Evolutionary conservation across 1,140 invertebrate species (phyloP), one percentile per base, ranked within the genome.

Genomic region (Ceratoteleas bidentatus): DNA sequence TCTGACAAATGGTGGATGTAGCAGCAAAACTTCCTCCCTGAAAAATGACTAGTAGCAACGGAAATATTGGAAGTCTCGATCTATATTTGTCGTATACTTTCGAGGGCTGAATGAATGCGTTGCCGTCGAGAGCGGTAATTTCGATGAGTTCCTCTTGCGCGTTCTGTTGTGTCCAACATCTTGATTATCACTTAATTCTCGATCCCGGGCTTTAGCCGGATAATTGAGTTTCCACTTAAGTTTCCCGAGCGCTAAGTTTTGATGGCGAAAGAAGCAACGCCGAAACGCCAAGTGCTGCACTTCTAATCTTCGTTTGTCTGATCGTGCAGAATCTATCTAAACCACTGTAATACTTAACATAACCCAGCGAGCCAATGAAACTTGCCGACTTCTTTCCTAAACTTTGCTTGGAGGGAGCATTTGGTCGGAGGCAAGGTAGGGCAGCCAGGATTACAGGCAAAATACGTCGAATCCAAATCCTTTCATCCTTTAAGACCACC

Each of bases 361-460:
- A 83, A 76, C 75, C 62, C 54, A 62, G 40, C 60, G 60, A 72
- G 61, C 64, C 69, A 78, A 77, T 72, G 74, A 77, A 83, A 83
- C 76, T 83, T 74, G 15, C 54, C 34, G 40, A 78, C 69, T 83
- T 84, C 68, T 80, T 84, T 72, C 24, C 49, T 58, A 60, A 80
- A 84, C 62, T 81, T 84, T 66, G 56, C 72, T 76, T 68, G 60
- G 38, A 79, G 57, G 56, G 70, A 74, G 72, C 58, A 57, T 83
- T 73, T 74, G 60, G 70, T 60, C 66, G 36, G 47, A 74, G 74
- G 72, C 65, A 68, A 61, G 78, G 66, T 50, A 84, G 74, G 84
- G 62, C 49, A 83, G 86, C 81, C 79, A 66, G 87, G 86, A 89
- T 89, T 88, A 89, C 86, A 88, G 85, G 85, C 87, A 87, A 89